These are phyloP conservation scores for Aradus depressus DNA, from an alignment of 2,888 invertebrate species.

Conservation along the genomic window DNA sequence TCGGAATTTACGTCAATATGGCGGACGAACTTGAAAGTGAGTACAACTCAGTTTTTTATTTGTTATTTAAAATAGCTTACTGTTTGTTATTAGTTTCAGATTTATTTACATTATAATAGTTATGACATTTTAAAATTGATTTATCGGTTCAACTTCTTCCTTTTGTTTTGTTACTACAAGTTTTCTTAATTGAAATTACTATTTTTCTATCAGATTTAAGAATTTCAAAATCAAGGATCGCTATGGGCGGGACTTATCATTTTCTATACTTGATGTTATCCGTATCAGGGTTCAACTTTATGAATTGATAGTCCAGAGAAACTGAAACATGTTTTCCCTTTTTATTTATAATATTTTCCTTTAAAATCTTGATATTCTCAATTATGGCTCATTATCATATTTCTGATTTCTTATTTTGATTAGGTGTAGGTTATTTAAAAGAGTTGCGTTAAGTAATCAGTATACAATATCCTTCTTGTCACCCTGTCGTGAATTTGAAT, in stretches of 20 bases:
- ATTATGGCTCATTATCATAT: slow-evolving; percentile 11
- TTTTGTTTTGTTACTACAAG: too few species aligned
- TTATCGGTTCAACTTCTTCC: too few species aligned
- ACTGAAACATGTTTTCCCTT: neutral
- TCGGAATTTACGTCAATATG: slow-evolving; percentile 44
- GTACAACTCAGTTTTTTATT: slow-evolving; percentile 35
- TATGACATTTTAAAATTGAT: too few species aligned
- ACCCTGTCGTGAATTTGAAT: too few species aligned
- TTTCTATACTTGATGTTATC: slow-evolving; percentile 14
- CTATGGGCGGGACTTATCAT: slow-evolving; percentile 20
- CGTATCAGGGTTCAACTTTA: neutral
- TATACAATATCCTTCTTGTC: too few species aligned
- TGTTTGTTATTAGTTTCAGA: too few species aligned
- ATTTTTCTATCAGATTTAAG: slow-evolving; percentile 19
- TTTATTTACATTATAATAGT: too few species aligned
- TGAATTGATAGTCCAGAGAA: neutral
- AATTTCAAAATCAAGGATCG: slow-evolving; percentile 16
- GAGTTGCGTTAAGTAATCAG: slow-evolving; percentile 19
- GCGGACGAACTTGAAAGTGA: slow-evolving; percentile 70
- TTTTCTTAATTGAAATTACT: too few species aligned
- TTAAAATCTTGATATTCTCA: slow-evolving; percentile 5
- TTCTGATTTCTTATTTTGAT: slow-evolving; percentile 13
- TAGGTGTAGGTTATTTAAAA: slow-evolving; percentile 7
- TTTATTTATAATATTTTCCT: slow-evolving; percentile 2
- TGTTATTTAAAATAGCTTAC: slow-evolving; percentile 10